Percentiles rank a stretch among this genome's conserved stretches.
Evolutionary conservation across 2,113 vertebrate genomes (phyloP).

Genomic region (Leptosomus discolor): DNA sequence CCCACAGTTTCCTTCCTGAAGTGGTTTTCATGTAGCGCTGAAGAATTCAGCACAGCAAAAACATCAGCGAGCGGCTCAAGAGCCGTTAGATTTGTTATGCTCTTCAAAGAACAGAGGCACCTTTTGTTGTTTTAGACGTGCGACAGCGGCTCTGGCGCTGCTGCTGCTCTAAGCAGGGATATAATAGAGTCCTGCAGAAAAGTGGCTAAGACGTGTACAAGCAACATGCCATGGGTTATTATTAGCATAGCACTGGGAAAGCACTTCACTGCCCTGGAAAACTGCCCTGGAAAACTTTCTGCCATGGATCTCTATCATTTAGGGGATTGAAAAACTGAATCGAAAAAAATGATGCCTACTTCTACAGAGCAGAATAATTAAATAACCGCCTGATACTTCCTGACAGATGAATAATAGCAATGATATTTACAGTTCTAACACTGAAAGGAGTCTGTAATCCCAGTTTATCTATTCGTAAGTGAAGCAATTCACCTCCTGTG

Average conservation of each 20-base stretch:
- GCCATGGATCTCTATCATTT: background rate
- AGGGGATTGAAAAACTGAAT: background rate
- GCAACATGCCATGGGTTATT: background rate
- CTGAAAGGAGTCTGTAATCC: conserved; percentile 2
- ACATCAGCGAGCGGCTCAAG: background rate
- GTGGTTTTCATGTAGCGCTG: background rate
- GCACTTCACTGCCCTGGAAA: background rate
- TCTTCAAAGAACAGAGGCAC: conserved; percentile 20
- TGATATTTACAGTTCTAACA: background rate
- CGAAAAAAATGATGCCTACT: background rate
- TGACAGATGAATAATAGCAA: background rate
- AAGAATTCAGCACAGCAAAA: background rate
- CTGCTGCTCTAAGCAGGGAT: background rate
- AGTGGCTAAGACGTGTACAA: background rate
- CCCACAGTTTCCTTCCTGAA: conserved; percentile 20
- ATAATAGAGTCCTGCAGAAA: background rate
- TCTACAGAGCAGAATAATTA: background rate
- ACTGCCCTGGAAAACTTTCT: background rate
- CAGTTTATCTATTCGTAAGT: background rate
- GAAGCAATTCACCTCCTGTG: background rate
- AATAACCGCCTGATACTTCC: background rate
- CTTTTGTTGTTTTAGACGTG: background rate
- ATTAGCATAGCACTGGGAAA: background rate
- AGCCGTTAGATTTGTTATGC: background rate
- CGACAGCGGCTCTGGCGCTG: background rate